Conservation (phyloP, 2,888 invertebrate genomes). For the Clepsis dumicolana region DNA sequence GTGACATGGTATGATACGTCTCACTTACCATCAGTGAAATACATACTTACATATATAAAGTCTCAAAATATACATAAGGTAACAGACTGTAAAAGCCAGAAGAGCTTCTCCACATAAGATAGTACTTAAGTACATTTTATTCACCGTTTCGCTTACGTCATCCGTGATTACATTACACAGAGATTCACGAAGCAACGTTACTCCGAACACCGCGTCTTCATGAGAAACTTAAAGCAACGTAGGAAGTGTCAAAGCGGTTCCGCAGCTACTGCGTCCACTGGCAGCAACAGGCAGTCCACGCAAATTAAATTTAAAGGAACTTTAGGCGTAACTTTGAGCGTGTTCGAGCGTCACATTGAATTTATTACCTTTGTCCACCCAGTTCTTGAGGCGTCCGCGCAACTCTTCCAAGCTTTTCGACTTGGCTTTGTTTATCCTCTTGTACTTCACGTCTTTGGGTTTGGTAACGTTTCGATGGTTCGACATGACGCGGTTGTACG, state of each 20-base stretch:
- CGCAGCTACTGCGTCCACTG: background rate
- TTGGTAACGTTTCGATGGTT: slow-evolving; percentile 96
- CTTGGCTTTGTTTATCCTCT: slow-evolving; percentile 95
- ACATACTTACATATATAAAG: too few relatives aligned
- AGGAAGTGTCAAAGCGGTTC: background rate
- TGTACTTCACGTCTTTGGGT: slow-evolving; percentile 96
- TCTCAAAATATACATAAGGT: background rate
- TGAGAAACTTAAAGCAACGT: slow-evolving; percentile 1
- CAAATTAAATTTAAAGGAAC: slow-evolving; percentile 60
- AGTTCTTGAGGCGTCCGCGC: slow-evolving; percentile 92
- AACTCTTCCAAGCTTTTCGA: slow-evolving; percentile 95
- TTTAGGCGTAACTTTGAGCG: slow-evolving; percentile 88
- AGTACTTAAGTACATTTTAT: background rate
- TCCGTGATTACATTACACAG: background rate
- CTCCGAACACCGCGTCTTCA: slow-evolving; percentile 3
- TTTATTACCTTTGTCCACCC: slow-evolving; percentile 93
- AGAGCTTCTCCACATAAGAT: background rate
- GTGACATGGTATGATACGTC: background rate
- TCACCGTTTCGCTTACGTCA: background rate
- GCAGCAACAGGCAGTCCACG: background rate
- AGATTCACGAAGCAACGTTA: background rate
- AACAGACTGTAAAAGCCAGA: background rate
- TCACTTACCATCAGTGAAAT: background rate
- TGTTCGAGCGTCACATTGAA: slow-evolving; percentile 89
- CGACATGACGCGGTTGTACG: slow-evolving; percentile 95